Conservation (phyloP, 2,113 vertebrate species). For the Phocoena sinus region DNA sequence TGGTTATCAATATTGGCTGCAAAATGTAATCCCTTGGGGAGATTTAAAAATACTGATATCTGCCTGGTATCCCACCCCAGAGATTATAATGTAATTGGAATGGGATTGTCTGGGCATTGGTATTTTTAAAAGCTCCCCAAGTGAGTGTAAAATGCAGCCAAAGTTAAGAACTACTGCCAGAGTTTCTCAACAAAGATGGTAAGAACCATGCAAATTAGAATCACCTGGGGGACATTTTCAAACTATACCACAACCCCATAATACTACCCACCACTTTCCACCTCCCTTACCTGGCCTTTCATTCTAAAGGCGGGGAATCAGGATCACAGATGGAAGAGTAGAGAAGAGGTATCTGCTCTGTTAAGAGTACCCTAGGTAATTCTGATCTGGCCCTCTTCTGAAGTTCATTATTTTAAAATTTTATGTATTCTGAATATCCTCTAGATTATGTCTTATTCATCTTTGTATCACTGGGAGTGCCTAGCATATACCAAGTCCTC, state of each 20-base stretch:
- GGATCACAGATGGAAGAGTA: background rate
- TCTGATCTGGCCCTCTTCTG: background rate
- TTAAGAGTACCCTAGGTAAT: background rate
- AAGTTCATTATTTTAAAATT: background rate
- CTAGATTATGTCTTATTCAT: slow-evolving; percentile 30
- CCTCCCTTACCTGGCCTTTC: background rate
- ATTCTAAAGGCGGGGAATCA: background rate
- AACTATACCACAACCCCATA: background rate
- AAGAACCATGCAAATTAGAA: background rate
- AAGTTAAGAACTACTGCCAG: background rate
- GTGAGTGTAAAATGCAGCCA: background rate
- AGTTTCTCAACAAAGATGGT: background rate
- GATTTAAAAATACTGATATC: background rate
- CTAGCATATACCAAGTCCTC: background rate
- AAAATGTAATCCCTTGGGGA: background rate
- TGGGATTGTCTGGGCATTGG: background rate
- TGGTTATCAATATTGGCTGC: background rate
- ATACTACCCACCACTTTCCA: background rate
- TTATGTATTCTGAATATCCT: background rate
- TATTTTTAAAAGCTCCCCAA: background rate
- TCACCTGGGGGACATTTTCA: background rate
- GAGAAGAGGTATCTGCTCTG: background rate
- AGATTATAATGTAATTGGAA: background rate
- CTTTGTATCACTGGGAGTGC: slow-evolving; percentile 41
- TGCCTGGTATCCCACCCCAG: background rate